Evolutionary conservation across 2,888 invertebrate species (phyloP).

Genomic region (Callimorpha dominula): DNA sequence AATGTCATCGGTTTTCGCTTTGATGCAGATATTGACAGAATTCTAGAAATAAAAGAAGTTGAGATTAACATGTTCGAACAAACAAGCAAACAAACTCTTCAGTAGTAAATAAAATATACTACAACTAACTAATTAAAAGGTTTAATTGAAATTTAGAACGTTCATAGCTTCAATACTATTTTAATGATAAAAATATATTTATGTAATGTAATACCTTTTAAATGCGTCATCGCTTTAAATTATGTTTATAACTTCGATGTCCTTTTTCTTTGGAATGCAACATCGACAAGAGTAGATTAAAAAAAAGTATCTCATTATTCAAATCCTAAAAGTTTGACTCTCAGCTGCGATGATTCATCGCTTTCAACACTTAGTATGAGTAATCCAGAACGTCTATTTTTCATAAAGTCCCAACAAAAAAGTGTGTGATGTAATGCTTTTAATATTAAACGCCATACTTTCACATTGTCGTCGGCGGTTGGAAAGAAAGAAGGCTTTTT

Average conservation of each 20-base stretch:
- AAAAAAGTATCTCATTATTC: not conserved
- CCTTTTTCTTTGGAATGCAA: not conserved
- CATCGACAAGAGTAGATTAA: not conserved
- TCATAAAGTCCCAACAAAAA: slow-evolving; percentile 54
- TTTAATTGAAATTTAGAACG: too few species aligned
- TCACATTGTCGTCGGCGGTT: slow-evolving; percentile 58
- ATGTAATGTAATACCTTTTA: too few species aligned
- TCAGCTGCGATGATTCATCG: slow-evolving; percentile 38
- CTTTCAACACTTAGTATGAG: slow-evolving; percentile 41
- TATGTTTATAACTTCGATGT: not conserved
- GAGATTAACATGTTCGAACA: not conserved
- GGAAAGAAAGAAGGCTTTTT: slow-evolving; percentile 69
- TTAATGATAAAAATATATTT: too few species aligned
- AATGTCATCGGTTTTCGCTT: not conserved
- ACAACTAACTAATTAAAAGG: too few species aligned
- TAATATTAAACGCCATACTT: slow-evolving; percentile 64
- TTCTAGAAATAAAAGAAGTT: not conserved
- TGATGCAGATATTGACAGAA: not conserved
- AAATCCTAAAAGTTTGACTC: slow-evolving; percentile 4
- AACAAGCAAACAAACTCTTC: too few species aligned
- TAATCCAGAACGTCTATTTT: slow-evolving; percentile 50
- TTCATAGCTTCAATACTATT: too few species aligned
- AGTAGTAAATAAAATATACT: too few species aligned
- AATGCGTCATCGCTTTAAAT: too few species aligned
- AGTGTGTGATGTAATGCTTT: slow-evolving; percentile 55